Conservation (phyloP, 2,797 vertebrate genomes). For the Arremon brunneinucha region DNA sequence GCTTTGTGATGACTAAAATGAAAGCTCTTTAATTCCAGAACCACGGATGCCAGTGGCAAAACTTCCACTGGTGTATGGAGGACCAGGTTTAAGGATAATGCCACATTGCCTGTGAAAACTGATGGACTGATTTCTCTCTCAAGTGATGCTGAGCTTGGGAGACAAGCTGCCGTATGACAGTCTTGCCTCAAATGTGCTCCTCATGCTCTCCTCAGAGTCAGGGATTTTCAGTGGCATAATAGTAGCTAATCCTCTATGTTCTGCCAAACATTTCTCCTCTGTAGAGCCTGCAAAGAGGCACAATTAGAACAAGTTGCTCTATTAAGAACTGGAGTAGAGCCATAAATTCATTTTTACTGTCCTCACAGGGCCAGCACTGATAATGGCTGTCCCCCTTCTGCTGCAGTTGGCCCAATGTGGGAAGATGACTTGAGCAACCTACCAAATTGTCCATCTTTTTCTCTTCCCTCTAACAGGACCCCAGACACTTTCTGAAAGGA, state of each 20-base stretch:
- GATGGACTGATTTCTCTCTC: neutral
- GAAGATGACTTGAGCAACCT: neutral
- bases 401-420: neutral
- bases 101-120: neutral
- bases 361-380: neutral
- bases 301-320: conserved; percentile 6
- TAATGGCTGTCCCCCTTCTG: neutral
- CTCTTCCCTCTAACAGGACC: conserved; percentile 15
- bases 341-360: conserved; percentile 21
- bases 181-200: neutral
- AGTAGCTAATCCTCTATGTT: neutral
- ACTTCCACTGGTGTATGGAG: neutral
- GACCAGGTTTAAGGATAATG: neutral
- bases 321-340: neutral
- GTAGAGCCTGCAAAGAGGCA: neutral
- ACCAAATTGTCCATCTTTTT: neutral
- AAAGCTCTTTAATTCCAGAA: neutral
- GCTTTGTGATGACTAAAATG: neutral
- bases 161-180: neutral
- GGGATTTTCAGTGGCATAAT: neutral
- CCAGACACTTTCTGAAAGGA: neutral
- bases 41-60: neutral
- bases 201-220: neutral
- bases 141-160: neutral
- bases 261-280: conserved; percentile 1